These are phyloP conservation scores for Drosophila conformis DNA, from an alignment of 2,888 invertebrate species.

Conservation along the genomic window DNA sequence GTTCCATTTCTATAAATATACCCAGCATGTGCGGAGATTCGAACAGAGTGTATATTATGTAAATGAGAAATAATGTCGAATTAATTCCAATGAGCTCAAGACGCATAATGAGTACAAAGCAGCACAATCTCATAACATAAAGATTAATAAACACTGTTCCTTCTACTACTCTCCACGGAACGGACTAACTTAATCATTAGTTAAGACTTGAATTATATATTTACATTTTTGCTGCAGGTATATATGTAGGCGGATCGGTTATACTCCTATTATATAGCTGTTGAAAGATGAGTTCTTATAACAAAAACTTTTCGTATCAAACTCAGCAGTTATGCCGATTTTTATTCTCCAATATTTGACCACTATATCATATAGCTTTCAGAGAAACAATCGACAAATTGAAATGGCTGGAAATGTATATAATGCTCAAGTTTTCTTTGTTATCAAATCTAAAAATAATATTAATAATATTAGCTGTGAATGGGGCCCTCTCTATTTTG, in stretches of 20 bases:
- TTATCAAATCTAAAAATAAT: neutral
- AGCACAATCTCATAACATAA: neutral
- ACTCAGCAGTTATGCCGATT: rapidly evolving
- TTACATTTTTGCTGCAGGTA: neutral
- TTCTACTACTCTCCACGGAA: neutral
- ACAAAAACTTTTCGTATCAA: neutral
- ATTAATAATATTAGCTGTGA: conserved; percentile 61
- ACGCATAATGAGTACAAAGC: neutral
- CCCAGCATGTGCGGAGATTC: conserved; percentile 11
- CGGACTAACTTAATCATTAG: neutral
- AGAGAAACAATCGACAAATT: neutral
- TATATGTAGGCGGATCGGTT: neutral
- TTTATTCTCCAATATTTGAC: neutral
- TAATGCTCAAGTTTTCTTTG: neutral
- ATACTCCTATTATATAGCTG: neutral
- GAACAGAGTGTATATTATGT: conserved; percentile 1
- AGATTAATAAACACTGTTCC: neutral
- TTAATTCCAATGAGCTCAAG: neutral
- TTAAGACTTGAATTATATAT: neutral
- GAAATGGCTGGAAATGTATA: neutral
- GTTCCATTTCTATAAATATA: conserved; percentile 27
- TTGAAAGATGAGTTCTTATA: neutral
- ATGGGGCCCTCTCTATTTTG: neutral
- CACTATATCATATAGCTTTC: neutral
- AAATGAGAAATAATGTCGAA: neutral